Evolutionary conservation across 2,888 invertebrate genomes (phyloP), one percentile per base, ranked within the genome.

Genomic region (Osmoderma eremita): DNA sequence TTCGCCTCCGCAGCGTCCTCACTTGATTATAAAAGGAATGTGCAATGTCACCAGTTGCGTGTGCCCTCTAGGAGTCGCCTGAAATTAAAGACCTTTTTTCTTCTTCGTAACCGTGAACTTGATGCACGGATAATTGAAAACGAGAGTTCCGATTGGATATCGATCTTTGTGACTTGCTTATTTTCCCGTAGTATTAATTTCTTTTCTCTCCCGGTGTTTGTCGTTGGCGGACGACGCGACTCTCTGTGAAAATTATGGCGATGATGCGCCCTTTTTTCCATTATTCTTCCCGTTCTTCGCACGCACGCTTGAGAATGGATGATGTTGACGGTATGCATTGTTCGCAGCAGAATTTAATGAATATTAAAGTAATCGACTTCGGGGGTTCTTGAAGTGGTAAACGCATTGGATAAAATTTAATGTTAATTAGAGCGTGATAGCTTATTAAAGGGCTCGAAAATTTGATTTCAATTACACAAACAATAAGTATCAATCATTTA

Each of bases 151-250:
- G 66, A 70, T 72, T 70, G 69, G 67, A 67, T 72, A 72, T 72
- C 68, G 72, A 72, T 72, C 69, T 69, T 65, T 65, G 49, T 72
- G 72, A 72, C 72, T 72, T 70, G 72, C 71, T 63, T 61, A 58
- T 71, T 69, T 72, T 67, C 66, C 49, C 41, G 13, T 51, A 17
- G 62, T 38, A 67, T 67, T 61, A 49, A 67, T 67, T 67, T 62
- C 53, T 62, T 49, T 67, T 41, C 38, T 62, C n/a, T n/a, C n/a
- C 42, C 30, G 30, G 30, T 42, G 67, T 63, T 61, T 53, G 53
- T 51, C 63, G 13, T 12, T 8, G 18, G 13, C 20, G 50, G 17
- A 50, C 22, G 13, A 39, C 22, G 49, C 30, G 30, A 30, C 30
- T 6, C 30, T 30, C 30, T 30, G 36, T 41, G 53, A 24, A 53